Conservation (phyloP, 2,113 vertebrate species). For the Recurvirostra avosetta region DNA sequence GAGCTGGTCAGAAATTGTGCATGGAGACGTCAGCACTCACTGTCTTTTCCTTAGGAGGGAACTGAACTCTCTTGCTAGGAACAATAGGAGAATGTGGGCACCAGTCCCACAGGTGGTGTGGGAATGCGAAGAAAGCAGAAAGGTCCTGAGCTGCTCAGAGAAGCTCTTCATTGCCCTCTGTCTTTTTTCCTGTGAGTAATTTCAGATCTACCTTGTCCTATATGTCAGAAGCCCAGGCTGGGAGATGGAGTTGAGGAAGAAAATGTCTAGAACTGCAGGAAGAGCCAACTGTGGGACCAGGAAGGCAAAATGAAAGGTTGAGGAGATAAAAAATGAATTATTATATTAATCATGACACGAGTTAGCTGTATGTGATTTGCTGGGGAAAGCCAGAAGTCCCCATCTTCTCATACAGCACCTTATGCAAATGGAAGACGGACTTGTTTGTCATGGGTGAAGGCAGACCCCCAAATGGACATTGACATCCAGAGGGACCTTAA, state of each 20-base stretch:
- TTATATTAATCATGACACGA: not conserved
- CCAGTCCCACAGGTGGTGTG: not conserved
- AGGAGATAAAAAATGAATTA: not conserved
- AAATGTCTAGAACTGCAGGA: not conserved
- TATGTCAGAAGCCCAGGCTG: not conserved
- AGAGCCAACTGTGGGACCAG: not conserved
- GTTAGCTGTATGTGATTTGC: not conserved
- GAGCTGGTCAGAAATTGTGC: not conserved
- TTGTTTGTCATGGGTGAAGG: not conserved
- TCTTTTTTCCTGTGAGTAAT: not conserved
- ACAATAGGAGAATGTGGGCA: not conserved
- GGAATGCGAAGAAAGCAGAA: not conserved
- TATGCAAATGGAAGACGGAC: not conserved
- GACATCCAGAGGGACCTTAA: not conserved
- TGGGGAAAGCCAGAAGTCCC: not conserved
- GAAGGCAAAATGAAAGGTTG: not conserved
- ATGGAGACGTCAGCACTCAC: not conserved
- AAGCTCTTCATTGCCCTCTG: not conserved
- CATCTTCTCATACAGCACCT: not conserved
- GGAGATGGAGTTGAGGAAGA: not conserved
- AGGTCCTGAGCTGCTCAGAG: not conserved
- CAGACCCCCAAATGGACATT: not conserved
- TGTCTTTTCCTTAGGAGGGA: not conserved
- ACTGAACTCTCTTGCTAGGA: not conserved
- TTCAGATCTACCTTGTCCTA: not conserved